These are phyloP conservation scores for Steinernema khuongi DNA, from an alignment of 1,140 invertebrate species.

Conservation along the genomic window DNA sequence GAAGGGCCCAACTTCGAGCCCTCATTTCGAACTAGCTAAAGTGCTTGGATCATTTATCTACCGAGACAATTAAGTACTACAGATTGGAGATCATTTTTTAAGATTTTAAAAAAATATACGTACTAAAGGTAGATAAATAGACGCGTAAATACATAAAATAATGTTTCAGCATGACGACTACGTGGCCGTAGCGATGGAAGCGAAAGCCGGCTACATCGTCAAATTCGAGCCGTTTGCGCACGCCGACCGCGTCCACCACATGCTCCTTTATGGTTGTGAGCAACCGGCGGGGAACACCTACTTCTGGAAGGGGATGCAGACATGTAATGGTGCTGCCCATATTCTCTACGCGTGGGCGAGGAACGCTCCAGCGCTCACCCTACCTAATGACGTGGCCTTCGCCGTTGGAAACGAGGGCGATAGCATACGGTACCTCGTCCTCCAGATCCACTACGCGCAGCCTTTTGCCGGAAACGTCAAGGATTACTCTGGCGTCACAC, in stretches of 20 bases:
- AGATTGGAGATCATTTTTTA: too few relatives aligned
- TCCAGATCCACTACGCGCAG: conserved; percentile 55
- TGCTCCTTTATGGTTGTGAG: conserved; percentile 55
- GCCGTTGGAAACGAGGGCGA: conserved; percentile 47
- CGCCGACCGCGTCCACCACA: conserved; percentile 58
- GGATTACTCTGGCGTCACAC: conserved; percentile 52
- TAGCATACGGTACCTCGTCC: conserved; percentile 54
- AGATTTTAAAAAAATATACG: too few relatives aligned
- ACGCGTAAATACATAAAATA: background rate
- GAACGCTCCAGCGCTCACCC: conserved; percentile 52
- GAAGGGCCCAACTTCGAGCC: too few relatives aligned
- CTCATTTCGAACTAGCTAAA: too few relatives aligned
- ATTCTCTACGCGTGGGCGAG: conserved; percentile 57
- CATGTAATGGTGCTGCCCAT: conserved; percentile 46
- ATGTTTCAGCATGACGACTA: conserved; percentile 49
- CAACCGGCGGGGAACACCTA: conserved; percentile 36
- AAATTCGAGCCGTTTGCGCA: conserved; percentile 53
- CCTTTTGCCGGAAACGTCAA: conserved; percentile 51
- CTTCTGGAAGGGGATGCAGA: conserved; percentile 49
- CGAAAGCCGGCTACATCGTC: conserved; percentile 54
- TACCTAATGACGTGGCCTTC: conserved; percentile 52
- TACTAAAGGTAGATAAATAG: too few relatives aligned
- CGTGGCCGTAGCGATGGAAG: conserved; percentile 50
- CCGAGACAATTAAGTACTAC: conserved; percentile 10
- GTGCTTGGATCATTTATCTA: conserved; percentile 10